A percentile compares a stretch with the other conserved stretches of the same genome.
Conservation (phyloP, 2,113 vertebrate genomes). For the Pelecanoides urinatrix region DNA sequence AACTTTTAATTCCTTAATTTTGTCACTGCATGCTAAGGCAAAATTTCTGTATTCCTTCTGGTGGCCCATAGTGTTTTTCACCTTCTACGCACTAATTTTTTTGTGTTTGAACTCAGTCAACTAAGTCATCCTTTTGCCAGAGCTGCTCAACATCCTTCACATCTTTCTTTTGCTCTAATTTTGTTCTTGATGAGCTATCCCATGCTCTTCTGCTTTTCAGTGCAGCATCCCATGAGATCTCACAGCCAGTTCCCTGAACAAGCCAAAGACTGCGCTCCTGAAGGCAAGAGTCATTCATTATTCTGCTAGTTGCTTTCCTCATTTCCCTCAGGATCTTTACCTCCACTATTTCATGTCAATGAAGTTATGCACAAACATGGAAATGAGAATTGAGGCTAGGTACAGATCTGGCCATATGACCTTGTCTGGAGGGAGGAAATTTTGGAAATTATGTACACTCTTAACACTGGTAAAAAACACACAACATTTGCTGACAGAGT, state of each 20-base stretch:
- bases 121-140: background rate
- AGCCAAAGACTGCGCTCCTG: background rate
- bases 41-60: background rate
- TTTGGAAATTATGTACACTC: background rate
- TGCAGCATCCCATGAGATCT: background rate
- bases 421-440: background rate
- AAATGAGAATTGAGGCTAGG: background rate
- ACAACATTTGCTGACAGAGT: background rate
- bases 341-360: background rate
- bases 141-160: background rate
- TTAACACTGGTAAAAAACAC: background rate
- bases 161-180: background rate
- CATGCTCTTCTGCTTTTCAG: background rate
- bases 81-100: background rate
- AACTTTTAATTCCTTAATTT: background rate
- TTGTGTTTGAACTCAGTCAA: background rate
- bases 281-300: background rate
- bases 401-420: background rate
- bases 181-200: background rate
- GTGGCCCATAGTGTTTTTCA: background rate
- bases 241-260: background rate
- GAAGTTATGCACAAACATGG: background rate
- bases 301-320: background rate
- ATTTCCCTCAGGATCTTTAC: background rate
- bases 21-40: rapidly evolving